phyloP scores from a whole-genome alignment of 2,113 vertebrate species.

The Sturnus vulgaris region DNA sequence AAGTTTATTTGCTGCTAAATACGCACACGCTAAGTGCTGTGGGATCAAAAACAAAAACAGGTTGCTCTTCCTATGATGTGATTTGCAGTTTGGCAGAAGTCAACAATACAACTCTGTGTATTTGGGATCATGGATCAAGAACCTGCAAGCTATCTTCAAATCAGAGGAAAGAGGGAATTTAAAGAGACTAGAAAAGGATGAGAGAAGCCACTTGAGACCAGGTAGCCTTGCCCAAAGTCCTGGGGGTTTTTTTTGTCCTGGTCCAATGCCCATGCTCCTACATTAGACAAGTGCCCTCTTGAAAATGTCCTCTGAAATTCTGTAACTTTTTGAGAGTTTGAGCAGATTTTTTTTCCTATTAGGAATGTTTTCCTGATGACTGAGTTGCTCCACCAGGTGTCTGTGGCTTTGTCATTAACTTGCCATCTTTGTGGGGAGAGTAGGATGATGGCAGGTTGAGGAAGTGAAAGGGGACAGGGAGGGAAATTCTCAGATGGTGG shows the following conservation, averaged over 20 bases:
- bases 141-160: not conserved
- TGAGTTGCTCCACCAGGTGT: not conserved
- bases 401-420: not conserved
- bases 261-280: accelerated
- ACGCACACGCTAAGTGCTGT: not conserved
- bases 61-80: not conserved
- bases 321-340: not conserved
- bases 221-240: not conserved
- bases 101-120: not conserved
- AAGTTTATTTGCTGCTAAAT: not conserved
- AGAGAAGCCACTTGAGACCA: not conserved
- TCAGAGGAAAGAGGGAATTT: not conserved
- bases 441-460: not conserved
- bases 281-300: not conserved
- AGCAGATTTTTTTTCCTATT: not conserved
- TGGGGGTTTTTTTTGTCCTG: not conserved
- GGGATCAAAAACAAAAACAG: not conserved
- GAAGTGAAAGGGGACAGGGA: not conserved
- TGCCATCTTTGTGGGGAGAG: not conserved
- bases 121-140: not conserved
- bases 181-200: not conserved
- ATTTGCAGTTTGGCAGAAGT: not conserved
- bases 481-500: not conserved
- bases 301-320: not conserved
- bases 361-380: not conserved